These are phyloP conservation scores for Phaedon cochleariae DNA, from an alignment of 2,888 invertebrate species.

Conservation along the genomic window DNA sequence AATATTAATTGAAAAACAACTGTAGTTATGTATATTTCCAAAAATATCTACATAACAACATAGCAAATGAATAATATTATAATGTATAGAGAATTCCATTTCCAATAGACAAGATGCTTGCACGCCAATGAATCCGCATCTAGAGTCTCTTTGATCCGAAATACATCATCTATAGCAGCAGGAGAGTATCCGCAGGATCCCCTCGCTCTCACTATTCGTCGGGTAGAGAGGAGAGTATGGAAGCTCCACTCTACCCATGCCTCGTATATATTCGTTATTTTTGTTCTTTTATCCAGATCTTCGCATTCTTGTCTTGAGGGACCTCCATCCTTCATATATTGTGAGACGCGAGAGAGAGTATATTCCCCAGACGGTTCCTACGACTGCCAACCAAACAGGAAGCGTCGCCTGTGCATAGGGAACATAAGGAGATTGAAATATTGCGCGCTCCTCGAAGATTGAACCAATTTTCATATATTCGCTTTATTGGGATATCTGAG, in stretches of 20 bases:
- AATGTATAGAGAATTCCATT: too few relatives aligned
- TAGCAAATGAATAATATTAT: too few relatives aligned
- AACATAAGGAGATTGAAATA: conserved; percentile 60
- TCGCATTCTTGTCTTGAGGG: conserved; percentile 61
- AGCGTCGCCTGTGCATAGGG: conserved; percentile 58
- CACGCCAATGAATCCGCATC: conserved; percentile 46
- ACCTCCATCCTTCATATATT: conserved; percentile 61
- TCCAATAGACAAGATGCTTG: too few relatives aligned
- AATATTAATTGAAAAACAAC: too few relatives aligned
- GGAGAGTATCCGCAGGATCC: conserved; percentile 20
- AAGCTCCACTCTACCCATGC: conserved; percentile 22
- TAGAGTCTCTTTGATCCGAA: conserved; percentile 42
- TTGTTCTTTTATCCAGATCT: conserved; percentile 53
- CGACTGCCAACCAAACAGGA: conserved; percentile 59
- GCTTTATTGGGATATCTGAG: conserved; percentile 38
- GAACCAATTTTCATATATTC: conserved; percentile 61
- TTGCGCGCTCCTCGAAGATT: conserved; percentile 60
- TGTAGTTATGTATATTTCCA: too few relatives aligned
- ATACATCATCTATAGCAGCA: conserved; percentile 25
- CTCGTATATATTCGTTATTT: conserved; percentile 59
- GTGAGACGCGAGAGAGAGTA: conserved; percentile 50
- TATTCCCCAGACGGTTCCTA: conserved; percentile 56
- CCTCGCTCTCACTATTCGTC: conserved; percentile 31
- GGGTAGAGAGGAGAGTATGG: too few relatives aligned
- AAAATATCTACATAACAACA: too few relatives aligned